Base-by-base conservation (phyloP, 2,888 invertebrate species). In the Pachliopta kotzebuea region DNA sequence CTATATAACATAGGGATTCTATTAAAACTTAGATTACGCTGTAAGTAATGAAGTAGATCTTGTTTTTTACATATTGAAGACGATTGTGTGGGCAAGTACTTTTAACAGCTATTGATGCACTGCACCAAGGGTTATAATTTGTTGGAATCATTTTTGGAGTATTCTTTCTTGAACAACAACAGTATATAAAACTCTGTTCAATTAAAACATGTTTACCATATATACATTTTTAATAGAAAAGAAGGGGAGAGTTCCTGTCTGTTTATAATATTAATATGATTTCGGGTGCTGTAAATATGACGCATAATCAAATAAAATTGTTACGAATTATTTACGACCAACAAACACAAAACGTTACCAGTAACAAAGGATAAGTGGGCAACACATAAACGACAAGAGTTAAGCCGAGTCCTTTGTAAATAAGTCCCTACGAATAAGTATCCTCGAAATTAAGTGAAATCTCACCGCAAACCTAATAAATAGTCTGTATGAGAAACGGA, bases 321-420 rank as follows among this genome's bases (percentile, higher is more conserved):
- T 49, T 42, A n/a, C 50, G 60, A 56, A 64, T 58, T 65, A 66
- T 57, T 68, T 31, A 52, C 37, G 54, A 58, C 45, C 60, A 31
- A 53, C 50, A 60, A 52, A 64, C 21, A 59, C 29, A 26, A 49
- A 56, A 56, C 23, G 53, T 53, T n/a, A 31, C 9, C 11, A 42
- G 55, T 56, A 42, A 64, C 60, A 61, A 68, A 72, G 72, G 76
- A 76, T 80, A 80, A 81, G 81, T 82, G 80, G 73, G 71, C 74
- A 70, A 71, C 74, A 71, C 69, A 75, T 77, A 78, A 78, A 84
- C 80, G 81, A 63, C 64, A 71, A 71, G 76, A 78, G 79, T 82
- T 80, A 77, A 75, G 37, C 37, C 31, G 68, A 71, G 73, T 74
- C 83, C 85, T 82, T 74, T 74, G 70, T 75, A 86, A 86, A 86